Base-by-base conservation (phyloP, 2,888 invertebrate species). In the Acleris holmiana region DNA sequence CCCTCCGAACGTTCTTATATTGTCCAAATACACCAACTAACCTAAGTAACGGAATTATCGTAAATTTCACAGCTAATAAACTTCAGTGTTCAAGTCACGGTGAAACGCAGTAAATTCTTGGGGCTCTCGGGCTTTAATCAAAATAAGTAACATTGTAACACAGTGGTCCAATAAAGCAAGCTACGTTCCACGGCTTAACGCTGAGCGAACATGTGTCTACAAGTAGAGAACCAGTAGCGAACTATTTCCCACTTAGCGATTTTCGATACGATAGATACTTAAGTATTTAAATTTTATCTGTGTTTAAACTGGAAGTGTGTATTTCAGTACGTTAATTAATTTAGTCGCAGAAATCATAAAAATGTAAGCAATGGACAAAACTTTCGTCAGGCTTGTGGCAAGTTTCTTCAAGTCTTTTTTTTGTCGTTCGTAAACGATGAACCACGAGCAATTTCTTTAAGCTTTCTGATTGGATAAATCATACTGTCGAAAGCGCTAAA, bases 141-240 rank as follows among this genome's bases (percentile, higher is more conserved):
- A 46, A 51, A 56, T 41, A 40, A 41, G 49, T 41, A 56, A 58
- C 58, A 63, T 63, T 63, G 63, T 63, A 58, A 58, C 51, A 40
- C 63, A 51, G 47, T 25, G 18, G 57, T 18, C 35, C 63, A 40
- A 40, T 58, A 63, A 63, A 51, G 35, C 19, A 8, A 35, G 55
- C 53, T 53, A 41, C 25, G 44, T 40, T 53, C 23, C 40, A 40
- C 35, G 47, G 58, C 46, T 63, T 51, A 63, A 17, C 46, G 25
- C 48, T 41, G 48, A 49, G 25, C 41, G 61, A 19, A 17, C 29
- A 46, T 57, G 46, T 46, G 61, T 61, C 23, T 53, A 40, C 41
- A 7, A 53, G 41, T 2, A 10, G 29, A 6, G 17, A 17, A 44
- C 21, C 21, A 5, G n/a, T 3, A 41, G 7, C 2, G 21, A 55